Base-by-base conservation (phyloP, 2,888 invertebrate genomes). In the Parnassius orleans region DNA sequence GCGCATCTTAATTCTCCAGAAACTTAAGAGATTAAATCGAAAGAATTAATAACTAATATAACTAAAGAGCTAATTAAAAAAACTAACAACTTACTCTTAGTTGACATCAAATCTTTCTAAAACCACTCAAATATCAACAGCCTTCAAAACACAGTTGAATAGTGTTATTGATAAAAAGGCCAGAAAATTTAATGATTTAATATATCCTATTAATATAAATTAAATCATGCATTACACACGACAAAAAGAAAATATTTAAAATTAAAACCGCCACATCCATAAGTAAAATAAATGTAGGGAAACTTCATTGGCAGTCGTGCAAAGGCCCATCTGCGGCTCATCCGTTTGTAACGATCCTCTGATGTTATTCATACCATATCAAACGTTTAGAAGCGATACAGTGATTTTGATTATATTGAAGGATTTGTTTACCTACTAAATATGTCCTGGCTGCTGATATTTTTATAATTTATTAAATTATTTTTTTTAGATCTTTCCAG, bases 331-430 rank as follows among this genome's bases (percentile, higher is more conserved):
- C 71, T 69, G 73, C 76, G 76, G 74, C 72, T 84, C 87, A 87
- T 84, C 82, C 88, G 83, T 74, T 82, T 79, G 87, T 78, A 77
- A 77, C 79, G 77, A 72, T 75, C 83, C 83, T 89, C 75, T 88
- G 88, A 90, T 90, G 87, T 87, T 87, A 85, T 84, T 84, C 85
- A 86, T 84, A 81, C 73, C 79, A 79, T 84, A 88, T 87, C 89
- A 90, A 88, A 85, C 84, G 84, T 84, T 87, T 85, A 81, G 75
- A 80, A 79, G 80, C 80, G 83, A 80, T 79, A 80, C 79, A 77
- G 72, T 78, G 84, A 83, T 84, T 81, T 75, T 73, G 68, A 71
- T 75, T 73, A 78, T 73, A 68, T 69, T 70, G 74, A 79, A 33
- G 33, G 33, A 33, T 33, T 33, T 33, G 33, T 75, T 77, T 76